Conservation (phyloP, 2,113 vertebrate species). For the Bubo blakistoni region DNA sequence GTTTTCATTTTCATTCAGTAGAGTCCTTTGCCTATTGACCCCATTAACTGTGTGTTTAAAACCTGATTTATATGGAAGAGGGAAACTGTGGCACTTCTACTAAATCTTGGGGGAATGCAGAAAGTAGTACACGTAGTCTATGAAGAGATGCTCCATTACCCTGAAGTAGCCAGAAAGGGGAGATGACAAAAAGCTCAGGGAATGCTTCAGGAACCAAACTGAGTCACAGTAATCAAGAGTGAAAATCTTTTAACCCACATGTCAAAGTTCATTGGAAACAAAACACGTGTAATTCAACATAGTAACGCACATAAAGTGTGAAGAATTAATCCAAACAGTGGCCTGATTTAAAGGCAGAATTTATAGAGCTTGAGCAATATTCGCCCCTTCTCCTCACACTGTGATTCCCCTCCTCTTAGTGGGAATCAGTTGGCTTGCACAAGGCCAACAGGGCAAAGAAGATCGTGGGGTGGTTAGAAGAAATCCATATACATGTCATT, state of each 20-base stretch:
- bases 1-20: too few relatives aligned
- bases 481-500: not conserved
- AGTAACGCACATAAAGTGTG: not conserved
- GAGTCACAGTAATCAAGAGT: not conserved
- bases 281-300: not conserved
- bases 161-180: not conserved
- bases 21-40: slow-evolving; percentile 17
- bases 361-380: not conserved
- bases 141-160: not conserved
- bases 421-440: not conserved
- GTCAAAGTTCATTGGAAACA: not conserved
- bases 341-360: not conserved
- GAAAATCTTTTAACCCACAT: not conserved
- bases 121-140: fast-evolving
- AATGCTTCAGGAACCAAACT: not conserved
- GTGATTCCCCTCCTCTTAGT: not conserved
- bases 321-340: not conserved
- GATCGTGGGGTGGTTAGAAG: not conserved
- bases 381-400: not conserved
- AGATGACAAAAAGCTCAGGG: not conserved
- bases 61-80: not conserved
- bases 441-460: not conserved
- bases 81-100: not conserved
- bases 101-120: not conserved
- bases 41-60: slow-evolving; percentile 8